Percentiles rank a stretch among this genome's conserved stretches.
These are phyloP conservation scores for Platysternon megacephalum DNA, from an alignment of 2,113 vertebrate genomes.

Conservation along the genomic window DNA sequence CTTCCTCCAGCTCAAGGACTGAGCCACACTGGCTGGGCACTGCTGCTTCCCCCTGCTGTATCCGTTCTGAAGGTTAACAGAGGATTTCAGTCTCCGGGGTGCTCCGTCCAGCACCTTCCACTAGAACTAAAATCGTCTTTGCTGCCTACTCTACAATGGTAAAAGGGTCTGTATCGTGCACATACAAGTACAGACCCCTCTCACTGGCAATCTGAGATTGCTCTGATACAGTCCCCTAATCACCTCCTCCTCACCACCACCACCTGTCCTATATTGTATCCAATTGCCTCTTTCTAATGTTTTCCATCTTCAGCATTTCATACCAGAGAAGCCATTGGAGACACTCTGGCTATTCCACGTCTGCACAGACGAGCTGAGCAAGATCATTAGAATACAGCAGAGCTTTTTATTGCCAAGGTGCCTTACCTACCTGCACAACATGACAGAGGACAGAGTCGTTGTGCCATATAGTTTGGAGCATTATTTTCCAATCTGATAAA, in stretches of 20 bases:
- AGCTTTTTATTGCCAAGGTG: neutral
- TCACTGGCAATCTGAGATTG: neutral
- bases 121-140: no score
- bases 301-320: neutral
- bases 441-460: neutral
- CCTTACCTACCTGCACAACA: neutral
- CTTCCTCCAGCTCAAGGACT: no score
- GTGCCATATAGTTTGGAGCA: neutral
- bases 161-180: neutral
- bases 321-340: neutral
- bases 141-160: no score
- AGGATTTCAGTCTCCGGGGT: no score
- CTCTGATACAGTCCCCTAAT: neutral
- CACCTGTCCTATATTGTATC: neutral
- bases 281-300: neutral
- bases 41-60: no score
- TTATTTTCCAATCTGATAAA: conserved; percentile 10
- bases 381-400: neutral
- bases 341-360: neutral
- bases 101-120: no score
- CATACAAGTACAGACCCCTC: neutral
- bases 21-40: no score
- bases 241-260: neutral
- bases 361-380: neutral
- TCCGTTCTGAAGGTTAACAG: no score